Percentiles rank a stretch among this genome's conserved stretches.
These are phyloP conservation scores for Cyrtorhinus lividipennis DNA, from an alignment of 1,140 invertebrate genomes.

Conservation along the genomic window DNA sequence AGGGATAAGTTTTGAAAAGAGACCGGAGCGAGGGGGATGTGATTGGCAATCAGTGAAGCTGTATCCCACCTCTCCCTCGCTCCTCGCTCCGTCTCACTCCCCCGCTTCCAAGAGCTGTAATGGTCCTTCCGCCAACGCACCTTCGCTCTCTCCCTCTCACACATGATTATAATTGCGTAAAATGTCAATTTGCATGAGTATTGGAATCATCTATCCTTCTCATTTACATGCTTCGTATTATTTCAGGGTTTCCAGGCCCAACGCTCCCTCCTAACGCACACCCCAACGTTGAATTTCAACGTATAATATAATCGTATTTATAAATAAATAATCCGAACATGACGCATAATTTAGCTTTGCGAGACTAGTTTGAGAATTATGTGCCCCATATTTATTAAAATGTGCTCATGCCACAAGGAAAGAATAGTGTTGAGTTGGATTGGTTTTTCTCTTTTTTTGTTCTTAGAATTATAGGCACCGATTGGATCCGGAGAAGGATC, in stretches of 20 bases:
- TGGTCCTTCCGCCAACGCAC: slow-evolving; percentile 5
- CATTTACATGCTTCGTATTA: slow-evolving; percentile 25
- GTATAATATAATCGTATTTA: too few species aligned
- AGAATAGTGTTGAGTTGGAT: too few species aligned
- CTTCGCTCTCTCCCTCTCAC: slow-evolving; percentile 5
- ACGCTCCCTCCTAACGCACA: neutral
- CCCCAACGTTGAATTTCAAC: too few species aligned
- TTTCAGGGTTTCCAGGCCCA: slow-evolving; percentile 17
- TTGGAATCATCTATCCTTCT: slow-evolving; percentile 24
- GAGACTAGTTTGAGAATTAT: too few species aligned
- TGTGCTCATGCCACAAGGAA: too few species aligned
- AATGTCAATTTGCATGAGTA: slow-evolving; percentile 26
- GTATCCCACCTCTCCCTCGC: neutral
- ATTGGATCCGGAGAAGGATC: too few species aligned
- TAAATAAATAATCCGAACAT: too few species aligned
- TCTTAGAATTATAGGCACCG: too few species aligned
- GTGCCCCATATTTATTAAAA: too few species aligned
- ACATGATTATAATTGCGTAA: slow-evolving; percentile 23
- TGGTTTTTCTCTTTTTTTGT: too few species aligned
- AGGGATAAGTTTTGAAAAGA: too few species aligned
- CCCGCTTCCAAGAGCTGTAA: slow-evolving; percentile 1
- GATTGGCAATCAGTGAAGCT: slow-evolving; percentile 12
- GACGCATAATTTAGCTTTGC: too few species aligned
- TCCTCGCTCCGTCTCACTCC: neutral
- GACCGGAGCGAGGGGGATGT: neutral